These are phyloP conservation scores for Stratiomys singularior DNA, from an alignment of 2,888 invertebrate genomes.

Conservation along the genomic window DNA sequence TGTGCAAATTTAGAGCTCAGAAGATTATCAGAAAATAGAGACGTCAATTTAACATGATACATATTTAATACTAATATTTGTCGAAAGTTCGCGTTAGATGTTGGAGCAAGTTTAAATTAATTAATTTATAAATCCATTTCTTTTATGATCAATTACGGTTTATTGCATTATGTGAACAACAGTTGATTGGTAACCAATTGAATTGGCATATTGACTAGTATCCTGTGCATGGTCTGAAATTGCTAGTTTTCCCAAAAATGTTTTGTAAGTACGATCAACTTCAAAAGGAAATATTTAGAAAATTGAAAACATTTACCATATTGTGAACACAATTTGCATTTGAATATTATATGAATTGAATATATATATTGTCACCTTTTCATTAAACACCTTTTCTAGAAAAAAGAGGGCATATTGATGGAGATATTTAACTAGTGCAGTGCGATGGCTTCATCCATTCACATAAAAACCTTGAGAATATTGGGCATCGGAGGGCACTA, in stretches of 20 bases:
- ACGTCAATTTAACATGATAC: too few relatives aligned
- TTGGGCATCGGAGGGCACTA: conserved; percentile 9
- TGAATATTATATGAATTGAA: conserved; percentile 31
- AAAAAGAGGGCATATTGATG: conserved; percentile 28
- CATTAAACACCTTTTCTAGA: conserved; percentile 12
- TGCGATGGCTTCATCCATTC: conserved; percentile 23
- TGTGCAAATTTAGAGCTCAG: too few relatives aligned
- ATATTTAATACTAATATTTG: too few relatives aligned
- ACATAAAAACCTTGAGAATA: conserved; percentile 1
- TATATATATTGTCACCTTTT: conserved; percentile 26
- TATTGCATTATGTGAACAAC: too few relatives aligned
- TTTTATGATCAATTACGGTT: too few relatives aligned
- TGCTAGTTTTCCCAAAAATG: background rate
- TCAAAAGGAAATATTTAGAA: background rate
- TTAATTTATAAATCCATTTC: too few relatives aligned
- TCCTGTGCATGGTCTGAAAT: background rate
- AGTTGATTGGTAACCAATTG: background rate
- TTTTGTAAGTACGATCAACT: conserved; percentile 13
- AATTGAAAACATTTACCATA: background rate
- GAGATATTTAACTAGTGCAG: conserved; percentile 17
- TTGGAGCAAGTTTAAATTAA: too few relatives aligned
- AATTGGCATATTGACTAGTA: background rate
- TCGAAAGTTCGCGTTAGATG: too few relatives aligned
- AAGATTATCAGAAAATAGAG: too few relatives aligned
- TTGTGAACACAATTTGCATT: conserved; percentile 2